A percentile compares a stretch with the other conserved stretches of the same genome.
Conservation (phyloP, 2,888 invertebrate species). For the Drosophila merina region DNA sequence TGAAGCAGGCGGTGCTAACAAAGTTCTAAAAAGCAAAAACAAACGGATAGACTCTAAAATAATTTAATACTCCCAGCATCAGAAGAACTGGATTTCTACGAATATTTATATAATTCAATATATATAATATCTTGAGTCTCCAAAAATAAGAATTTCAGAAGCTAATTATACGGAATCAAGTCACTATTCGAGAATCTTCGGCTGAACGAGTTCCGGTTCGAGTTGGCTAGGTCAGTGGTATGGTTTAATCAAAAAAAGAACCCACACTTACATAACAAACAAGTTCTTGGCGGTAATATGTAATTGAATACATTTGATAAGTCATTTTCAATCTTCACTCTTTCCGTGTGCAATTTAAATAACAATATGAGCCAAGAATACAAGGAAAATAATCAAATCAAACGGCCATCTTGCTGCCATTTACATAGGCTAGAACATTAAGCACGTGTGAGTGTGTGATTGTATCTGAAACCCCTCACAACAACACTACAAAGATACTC, state of each 20-base stretch:
- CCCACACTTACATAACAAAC: slow-evolving; percentile 14
- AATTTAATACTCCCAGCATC: background rate
- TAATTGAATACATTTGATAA: slow-evolving; percentile 44
- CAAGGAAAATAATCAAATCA: slow-evolving; percentile 1
- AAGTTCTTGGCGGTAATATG: slow-evolving; percentile 19
- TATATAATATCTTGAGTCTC: slow-evolving; percentile 3
- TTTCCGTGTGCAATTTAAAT: slow-evolving; percentile 76
- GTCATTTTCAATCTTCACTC: slow-evolving; percentile 41
- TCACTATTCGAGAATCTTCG: slow-evolving; percentile 35
- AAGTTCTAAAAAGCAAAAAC: slow-evolving; percentile 5
- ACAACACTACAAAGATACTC: slow-evolving; percentile 37
- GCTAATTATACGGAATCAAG: slow-evolving; percentile 30
- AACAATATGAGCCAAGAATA: slow-evolving; percentile 58
- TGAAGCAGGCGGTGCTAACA: slow-evolving; percentile 31
- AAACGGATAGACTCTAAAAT: background rate
- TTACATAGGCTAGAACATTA: slow-evolving; percentile 65
- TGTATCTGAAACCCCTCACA: slow-evolving; percentile 3
- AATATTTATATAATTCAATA: slow-evolving; percentile 1
- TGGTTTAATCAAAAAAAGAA: slow-evolving; percentile 9
- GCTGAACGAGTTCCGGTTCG: slow-evolving; percentile 38
- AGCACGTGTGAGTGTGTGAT: slow-evolving; percentile 25
- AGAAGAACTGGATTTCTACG: slow-evolving; percentile 12
- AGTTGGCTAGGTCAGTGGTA: slow-evolving; percentile 48
- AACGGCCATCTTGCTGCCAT: slow-evolving; percentile 19
- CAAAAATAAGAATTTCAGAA: slow-evolving; percentile 4